These are phyloP conservation scores for Gobionotothen gibberifrons DNA, from an alignment of 2,797 vertebrate species.

Conservation along the genomic window DNA sequence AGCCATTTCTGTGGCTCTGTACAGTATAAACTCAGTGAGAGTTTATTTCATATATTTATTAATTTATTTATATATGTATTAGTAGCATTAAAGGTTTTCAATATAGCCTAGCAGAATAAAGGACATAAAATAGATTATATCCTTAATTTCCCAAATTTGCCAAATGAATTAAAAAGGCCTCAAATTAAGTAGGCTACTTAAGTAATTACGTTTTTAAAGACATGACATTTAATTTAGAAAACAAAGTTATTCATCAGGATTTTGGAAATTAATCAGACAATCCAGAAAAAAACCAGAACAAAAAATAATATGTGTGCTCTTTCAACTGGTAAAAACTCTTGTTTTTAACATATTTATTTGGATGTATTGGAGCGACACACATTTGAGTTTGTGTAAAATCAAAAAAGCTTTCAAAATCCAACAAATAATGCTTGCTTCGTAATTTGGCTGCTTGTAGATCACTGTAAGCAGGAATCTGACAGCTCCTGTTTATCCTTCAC, in stretches of 20 bases:
- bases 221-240: not conserved
- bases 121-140: not conserved
- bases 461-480: not conserved
- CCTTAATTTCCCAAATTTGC: not conserved
- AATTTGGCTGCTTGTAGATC: not conserved
- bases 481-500: not conserved
- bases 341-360: not conserved
- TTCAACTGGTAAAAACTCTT: not conserved
- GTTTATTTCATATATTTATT: not conserved
- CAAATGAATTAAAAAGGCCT: not conserved
- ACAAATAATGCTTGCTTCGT: not conserved
- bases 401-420: not conserved
- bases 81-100: not conserved
- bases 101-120: not conserved
- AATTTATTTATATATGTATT: not conserved
- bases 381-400: not conserved
- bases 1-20: no score
- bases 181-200: not conserved
- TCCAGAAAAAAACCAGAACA: not conserved
- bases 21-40: no score
- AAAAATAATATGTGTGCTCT: not conserved
- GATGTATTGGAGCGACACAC: not conserved
- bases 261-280: not conserved
- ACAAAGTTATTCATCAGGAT: not conserved
- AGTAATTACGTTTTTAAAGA: not conserved